Evolutionary conservation across 2,113 vertebrate genomes (phyloP).

Genomic region (Sporophila hypoxantha): DNA sequence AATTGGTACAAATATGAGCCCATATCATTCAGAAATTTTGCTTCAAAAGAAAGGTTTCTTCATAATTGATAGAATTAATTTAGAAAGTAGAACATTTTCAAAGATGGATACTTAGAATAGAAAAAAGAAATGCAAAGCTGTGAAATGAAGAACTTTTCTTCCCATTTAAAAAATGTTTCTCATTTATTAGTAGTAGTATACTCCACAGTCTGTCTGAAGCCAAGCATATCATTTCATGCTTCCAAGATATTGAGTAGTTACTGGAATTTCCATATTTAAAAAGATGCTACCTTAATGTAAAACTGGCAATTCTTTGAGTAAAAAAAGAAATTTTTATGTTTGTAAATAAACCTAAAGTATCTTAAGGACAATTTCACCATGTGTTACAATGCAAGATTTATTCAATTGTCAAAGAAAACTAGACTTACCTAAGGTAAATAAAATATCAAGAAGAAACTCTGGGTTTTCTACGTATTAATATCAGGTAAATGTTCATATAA

Average conservation of each 20-base stretch:
- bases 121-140: background rate
- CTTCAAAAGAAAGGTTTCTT: background rate
- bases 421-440: background rate
- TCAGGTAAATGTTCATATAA: background rate
- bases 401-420: background rate
- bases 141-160: constrained; percentile 1
- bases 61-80: background rate
- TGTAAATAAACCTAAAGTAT: background rate
- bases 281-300: background rate
- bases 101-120: background rate
- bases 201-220: background rate
- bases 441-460: background rate
- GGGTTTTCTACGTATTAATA: background rate
- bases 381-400: background rate
- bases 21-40: background rate
- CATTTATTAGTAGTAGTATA: background rate
- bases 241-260: background rate
- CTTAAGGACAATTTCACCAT: background rate
- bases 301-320: background rate
- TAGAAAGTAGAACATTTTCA: background rate
- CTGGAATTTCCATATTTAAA: background rate
- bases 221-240: background rate
- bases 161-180: background rate
- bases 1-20: background rate
- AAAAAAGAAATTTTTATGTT: background rate